Conservation (phyloP, 2,888 invertebrate species). For the Cheilosia variabilis region DNA sequence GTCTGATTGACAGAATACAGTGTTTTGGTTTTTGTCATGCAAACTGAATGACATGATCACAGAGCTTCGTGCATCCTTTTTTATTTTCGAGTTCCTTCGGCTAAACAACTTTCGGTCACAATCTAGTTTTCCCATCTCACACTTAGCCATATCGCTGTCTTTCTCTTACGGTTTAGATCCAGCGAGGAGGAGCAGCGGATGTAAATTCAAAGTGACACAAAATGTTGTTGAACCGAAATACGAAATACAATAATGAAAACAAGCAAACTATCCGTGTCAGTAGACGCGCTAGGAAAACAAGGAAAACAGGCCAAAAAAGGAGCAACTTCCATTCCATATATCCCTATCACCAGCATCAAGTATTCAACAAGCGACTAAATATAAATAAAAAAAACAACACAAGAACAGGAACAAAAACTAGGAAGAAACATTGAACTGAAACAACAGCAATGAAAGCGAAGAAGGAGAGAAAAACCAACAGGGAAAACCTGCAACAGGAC, state of each 20-base stretch:
- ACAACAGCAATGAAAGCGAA: not conserved
- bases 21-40: conserved; percentile 46
- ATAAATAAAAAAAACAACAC: conserved; percentile 23
- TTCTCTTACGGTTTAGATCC: not conserved
- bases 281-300: not conserved
- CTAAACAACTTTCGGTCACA: conserved; percentile 39
- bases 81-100: not conserved
- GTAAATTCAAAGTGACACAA: conserved; percentile 39
- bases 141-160: conserved; percentile 26
- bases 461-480: not conserved
- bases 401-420: conserved; percentile 14
- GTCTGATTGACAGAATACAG: conserved; percentile 23
- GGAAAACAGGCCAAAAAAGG: not conserved
- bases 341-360: conserved; percentile 19
- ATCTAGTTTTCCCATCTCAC: conserved; percentile 46
- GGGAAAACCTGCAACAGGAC: not conserved
- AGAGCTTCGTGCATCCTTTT: not conserved
- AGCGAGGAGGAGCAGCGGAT: conserved; percentile 6
- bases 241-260: conserved; percentile 23
- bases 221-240: conserved; percentile 49
- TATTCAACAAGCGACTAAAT: conserved; percentile 62
- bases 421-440: not conserved
- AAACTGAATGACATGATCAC: conserved; percentile 47
- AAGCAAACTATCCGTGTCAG: conserved; percentile 16
- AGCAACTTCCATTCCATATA: not conserved